Base-by-base conservation (phyloP, 2,888 invertebrate genomes). In the Microctonus aethiopoides region DNA sequence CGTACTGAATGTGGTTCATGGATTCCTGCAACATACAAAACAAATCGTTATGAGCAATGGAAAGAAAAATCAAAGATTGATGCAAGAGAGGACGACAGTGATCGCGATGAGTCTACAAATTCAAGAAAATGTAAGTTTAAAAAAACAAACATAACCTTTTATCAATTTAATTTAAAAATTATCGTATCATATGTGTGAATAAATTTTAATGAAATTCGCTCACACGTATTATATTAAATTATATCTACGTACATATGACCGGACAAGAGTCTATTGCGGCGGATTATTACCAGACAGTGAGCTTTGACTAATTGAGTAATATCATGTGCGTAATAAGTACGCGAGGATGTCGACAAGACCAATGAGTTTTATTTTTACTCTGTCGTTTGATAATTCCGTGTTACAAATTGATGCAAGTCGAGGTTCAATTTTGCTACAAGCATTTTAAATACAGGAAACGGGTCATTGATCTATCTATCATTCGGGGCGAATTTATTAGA, bases 1-100 rank as follows among this genome's bases (percentile, higher is more conserved):
- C 93, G 93, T 79, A 98, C 98, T 0, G 99, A 99, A 88, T 97
- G 97, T 72, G 99, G 98, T 20, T 92, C 91, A 0, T 95, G 96
- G 92, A 96, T 99, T 78, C 94, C 98, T 0, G 96, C 98, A 0
- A 93, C 95, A 0, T 99, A 95, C 88, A 98, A 98, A 88, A 94
- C 95, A 72, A 94, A 97, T 64, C 90, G 94, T 29, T 98, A 97
- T 87, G 91, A 91, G 72, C 91, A 93, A 67, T 98, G 98, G 98
- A 92, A 93, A 80, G 92, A 93, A 72, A 92, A 92, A 78, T 92
- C 90, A 32, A 91, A 94, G 88, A 86, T 88, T 20, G 87, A 85
- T 26, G 83, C 83, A n/a, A 80, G 82, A 46, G 83, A 82, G 29
- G 87, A 87, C 1, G 87, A 87, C 3, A 85, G 87, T 60, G 87